phyloP scores from a whole-genome alignment of 2,888 invertebrate species.

The Sycophila texana region DNA sequence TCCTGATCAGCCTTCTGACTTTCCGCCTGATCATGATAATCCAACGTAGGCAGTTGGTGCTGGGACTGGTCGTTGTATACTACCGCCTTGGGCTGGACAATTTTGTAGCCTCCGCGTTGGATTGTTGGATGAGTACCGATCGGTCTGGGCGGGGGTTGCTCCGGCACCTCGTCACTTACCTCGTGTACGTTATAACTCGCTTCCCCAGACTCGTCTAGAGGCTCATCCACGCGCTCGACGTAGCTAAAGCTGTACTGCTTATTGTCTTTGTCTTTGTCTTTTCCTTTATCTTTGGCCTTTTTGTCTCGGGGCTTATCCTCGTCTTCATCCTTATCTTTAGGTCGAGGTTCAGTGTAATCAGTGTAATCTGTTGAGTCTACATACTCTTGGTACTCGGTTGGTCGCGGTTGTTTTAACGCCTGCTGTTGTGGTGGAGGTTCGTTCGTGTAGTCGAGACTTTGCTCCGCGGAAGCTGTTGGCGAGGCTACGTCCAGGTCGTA shows the following conservation, averaged over 20 bases:
- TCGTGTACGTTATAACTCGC: neutral
- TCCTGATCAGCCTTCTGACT: conserved; percentile 21
- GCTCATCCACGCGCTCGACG: conserved; percentile 37
- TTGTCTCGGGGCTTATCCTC: neutral
- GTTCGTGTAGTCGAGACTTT: neutral
- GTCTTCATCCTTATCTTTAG: neutral
- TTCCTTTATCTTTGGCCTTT: neutral
- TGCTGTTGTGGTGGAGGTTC: neutral
- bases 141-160: neutral
- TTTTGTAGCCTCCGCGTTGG: conserved; percentile 7
- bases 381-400: neutral
- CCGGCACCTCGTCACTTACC: conserved; percentile 14
- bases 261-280: neutral
- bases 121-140: neutral
- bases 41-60: neutral
- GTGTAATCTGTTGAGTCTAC: neutral
- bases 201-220: conserved; percentile 4
- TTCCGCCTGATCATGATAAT: conserved; percentile 31
- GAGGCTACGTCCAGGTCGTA: conserved; percentile 2
- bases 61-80: conserved; percentile 6
- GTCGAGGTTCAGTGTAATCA: conserved; percentile 1
- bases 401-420: neutral
- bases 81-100: neutral
- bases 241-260: conserved; percentile 39
- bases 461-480: conserved; percentile 10